Conservation (phyloP, 2,113 vertebrate genomes). For the Seriola rivoliana region DNA sequence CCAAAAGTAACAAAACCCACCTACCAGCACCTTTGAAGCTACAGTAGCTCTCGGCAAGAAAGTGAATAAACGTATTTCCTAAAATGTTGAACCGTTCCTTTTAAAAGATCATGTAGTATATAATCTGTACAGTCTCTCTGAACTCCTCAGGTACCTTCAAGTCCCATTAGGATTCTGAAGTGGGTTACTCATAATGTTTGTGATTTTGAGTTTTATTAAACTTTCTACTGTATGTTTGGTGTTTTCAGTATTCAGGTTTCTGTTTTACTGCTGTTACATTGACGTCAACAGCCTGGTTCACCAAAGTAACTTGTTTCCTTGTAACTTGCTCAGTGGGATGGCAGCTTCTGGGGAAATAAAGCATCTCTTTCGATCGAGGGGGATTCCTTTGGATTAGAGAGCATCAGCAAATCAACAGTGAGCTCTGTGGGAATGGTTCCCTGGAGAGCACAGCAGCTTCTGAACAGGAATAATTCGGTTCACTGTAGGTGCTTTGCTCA, state of each 20-base stretch:
- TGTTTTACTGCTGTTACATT: not conserved
- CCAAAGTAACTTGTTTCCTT: not conserved
- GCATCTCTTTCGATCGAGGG: not conserved
- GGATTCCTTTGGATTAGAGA: slow-evolving; percentile 18
- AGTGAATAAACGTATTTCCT: not conserved
- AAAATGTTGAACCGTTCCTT: not conserved
- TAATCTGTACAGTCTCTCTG: not conserved
- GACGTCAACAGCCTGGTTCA: not conserved
- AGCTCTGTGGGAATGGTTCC: not conserved
- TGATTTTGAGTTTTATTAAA: slow-evolving; percentile 6
- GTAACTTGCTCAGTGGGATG: not conserved
- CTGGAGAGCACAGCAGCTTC: not conserved
- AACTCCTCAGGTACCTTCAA: not conserved
- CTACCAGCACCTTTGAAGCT: not conserved
- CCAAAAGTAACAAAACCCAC: not conserved
- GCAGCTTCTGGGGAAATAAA: not conserved
- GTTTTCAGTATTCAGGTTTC: not conserved
- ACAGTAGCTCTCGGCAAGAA: not conserved
- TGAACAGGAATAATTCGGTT: slow-evolving; percentile 11
- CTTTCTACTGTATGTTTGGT: not conserved
- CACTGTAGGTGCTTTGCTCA: slow-evolving; percentile 17
- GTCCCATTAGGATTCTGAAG: not conserved
- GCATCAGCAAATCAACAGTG: slow-evolving; percentile 15
- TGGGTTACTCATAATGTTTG: not conserved
- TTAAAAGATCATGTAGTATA: not conserved